Conservation (phyloP, 2,797 vertebrate genomes). For the Myiotriccus ornatus region DNA sequence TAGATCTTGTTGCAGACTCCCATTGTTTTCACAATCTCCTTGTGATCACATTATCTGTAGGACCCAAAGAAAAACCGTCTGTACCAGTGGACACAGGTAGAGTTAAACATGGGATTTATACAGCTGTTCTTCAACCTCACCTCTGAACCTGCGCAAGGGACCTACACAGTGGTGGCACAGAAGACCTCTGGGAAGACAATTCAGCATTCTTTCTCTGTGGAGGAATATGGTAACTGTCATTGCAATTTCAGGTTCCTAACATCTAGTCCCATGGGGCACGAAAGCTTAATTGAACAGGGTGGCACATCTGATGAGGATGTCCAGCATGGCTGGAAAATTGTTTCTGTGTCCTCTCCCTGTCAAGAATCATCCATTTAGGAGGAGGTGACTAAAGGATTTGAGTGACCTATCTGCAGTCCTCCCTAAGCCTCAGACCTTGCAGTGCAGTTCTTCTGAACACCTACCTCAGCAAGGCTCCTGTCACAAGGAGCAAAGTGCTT, state of each 20-base stretch:
- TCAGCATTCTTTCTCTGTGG: slow-evolving; percentile 59
- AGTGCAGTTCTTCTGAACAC: neutral
- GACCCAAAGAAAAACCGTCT: slow-evolving; percentile 72
- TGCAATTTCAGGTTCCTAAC: neutral
- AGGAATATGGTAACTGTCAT: slow-evolving; percentile 69
- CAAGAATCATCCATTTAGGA: neutral
- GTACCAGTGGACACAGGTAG: slow-evolving; percentile 60
- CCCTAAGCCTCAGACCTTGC: neutral
- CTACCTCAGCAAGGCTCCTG: neutral
- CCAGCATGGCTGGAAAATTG: neutral
- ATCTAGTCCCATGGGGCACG: neutral
- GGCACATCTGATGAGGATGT: neutral
- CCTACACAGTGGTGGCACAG: slow-evolving; percentile 62
- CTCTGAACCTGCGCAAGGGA: slow-evolving; percentile 70
- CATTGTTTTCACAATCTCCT: neutral
- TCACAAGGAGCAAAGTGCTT: neutral
- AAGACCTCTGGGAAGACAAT: slow-evolving; percentile 7
- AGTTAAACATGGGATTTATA: slow-evolving; percentile 58
- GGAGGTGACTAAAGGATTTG: neutral
- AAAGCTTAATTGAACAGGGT: neutral
- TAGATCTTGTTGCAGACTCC: neutral
- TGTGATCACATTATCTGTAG: slow-evolving; percentile 27
- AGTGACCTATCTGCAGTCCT: neutral
- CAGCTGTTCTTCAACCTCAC: slow-evolving; percentile 69
- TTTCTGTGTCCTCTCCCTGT: neutral